Evolutionary conservation across 2,888 invertebrate species (phyloP), one percentile per base, ranked within the genome.

Genomic region (Amphipoea lucens): DNA sequence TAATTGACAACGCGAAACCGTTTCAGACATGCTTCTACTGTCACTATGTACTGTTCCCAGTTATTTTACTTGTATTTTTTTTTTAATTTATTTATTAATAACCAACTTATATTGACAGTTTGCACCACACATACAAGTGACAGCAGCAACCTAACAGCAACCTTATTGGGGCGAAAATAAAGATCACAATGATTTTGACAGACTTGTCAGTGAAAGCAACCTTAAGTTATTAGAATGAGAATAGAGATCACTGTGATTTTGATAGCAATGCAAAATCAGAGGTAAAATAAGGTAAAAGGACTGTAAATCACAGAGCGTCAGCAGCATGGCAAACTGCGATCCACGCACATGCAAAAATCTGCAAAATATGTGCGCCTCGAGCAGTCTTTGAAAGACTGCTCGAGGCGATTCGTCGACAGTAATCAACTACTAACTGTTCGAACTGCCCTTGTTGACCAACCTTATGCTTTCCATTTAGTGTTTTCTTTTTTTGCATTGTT

Each of bases 401-500:
- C 2, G 17, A 40, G 14, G 4, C 2, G 36, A 51, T 69, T 7
- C 36, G 23, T 23, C 36, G 36, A 36, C 20, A 7, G 48, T 36
- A 51, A 36, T 40, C 17, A 5, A 48, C 20, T 45, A 65, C 14
- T 17, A 36, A 23, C 11, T 45, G 14, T 5, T 36, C 14, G 12
- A 72, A 6, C 40, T 67, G 29, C 11, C 36, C 23, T 12, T 78
- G 40, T 51, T 75, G 23, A 12, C 42, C 23, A 23, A 20, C 45
- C 48, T 5, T 54, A 62, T 42, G 42, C 7, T 51, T 60, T 36
- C 3, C 17, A 1, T 60, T 40, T 23, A 9, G 45, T 79, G 11
- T 63, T 54, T n/a, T 62, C 63, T 63, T 63, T n/a, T 54, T 68
- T 79, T 63, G 54, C 17, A 72, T 42, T 72, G 12, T 81, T 42